Conservation (phyloP, 2,797 vertebrate species). For the Phoeniculus purpureus region DNA sequence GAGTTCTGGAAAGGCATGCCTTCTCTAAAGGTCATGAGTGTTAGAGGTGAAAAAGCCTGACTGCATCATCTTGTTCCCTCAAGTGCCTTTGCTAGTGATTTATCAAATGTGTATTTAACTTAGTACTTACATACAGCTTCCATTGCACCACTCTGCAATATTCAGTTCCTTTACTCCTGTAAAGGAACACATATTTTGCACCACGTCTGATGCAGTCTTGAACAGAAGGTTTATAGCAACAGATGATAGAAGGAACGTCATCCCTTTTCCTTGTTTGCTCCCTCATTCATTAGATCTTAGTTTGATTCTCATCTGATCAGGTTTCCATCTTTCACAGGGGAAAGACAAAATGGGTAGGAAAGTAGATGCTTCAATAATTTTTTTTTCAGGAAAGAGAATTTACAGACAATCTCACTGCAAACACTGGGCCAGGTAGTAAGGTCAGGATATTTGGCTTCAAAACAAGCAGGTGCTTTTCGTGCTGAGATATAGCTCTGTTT, state of each 20-base stretch:
- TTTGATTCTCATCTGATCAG: not conserved
- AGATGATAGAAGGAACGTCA: not conserved
- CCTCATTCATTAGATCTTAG: not conserved
- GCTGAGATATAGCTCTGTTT: not conserved
- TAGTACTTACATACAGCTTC: conserved; percentile 61
- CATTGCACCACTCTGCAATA: conserved; percentile 56
- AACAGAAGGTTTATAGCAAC: conserved; percentile 9
- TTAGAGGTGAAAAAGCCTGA: conserved; percentile 31
- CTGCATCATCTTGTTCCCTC: conserved; percentile 37
- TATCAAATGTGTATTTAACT: conserved; percentile 63
- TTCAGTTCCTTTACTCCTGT: conserved; percentile 61
- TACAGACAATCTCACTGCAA: not conserved
- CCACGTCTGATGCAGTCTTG: not conserved
- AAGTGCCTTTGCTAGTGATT: conserved; percentile 58
- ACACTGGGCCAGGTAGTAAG: not conserved
- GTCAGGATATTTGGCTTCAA: not conserved
- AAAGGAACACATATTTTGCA: conserved; percentile 45
- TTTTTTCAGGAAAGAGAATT: not conserved
- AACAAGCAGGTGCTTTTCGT: not conserved
- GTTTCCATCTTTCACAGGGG: not conserved
- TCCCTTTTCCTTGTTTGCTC: not conserved
- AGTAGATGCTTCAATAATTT: not conserved
- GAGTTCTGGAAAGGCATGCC: conserved; percentile 33
- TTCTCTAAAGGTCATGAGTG: conserved; percentile 39
- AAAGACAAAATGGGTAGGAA: not conserved